These are phyloP conservation scores for Synergus laeviventris DNA, from an alignment of 2,888 invertebrate genomes.

Conservation along the genomic window DNA sequence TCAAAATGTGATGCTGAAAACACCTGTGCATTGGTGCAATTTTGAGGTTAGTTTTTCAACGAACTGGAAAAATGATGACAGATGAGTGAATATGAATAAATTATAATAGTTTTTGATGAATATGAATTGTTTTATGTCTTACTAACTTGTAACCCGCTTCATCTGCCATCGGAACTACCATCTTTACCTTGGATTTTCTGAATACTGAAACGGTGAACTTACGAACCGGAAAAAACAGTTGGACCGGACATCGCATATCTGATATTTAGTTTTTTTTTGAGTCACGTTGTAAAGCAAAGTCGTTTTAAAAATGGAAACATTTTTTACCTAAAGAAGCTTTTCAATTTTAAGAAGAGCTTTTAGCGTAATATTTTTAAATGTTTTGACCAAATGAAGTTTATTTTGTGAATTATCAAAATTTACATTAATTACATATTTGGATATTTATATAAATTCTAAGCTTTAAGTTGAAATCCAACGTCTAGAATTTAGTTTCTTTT, in stretches of 20 bases:
- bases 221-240: slow-evolving; percentile 59
- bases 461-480: no score
- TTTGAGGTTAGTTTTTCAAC: slow-evolving; percentile 47
- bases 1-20: slow-evolving; percentile 19
- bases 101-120: slow-evolving; percentile 21
- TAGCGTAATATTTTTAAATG: background rate
- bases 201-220: slow-evolving; percentile 59
- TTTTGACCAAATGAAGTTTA: background rate
- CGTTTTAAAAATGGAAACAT: background rate
- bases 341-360: background rate
- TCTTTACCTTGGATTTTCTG: slow-evolving; percentile 56
- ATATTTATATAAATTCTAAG: no score
- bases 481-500: no score
- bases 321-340: background rate
- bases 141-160: slow-evolving; percentile 75
- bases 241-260: slow-evolving; percentile 56
- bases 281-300: slow-evolving; percentile 20
- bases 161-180: slow-evolving; percentile 68
- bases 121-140: slow-evolving; percentile 51
- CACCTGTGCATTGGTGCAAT: background rate
- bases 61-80: background rate
- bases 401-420: background rate
- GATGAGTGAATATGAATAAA: background rate
- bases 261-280: slow-evolving; percentile 25
- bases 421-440: background rate